These are phyloP conservation scores for Lycaena phlaeas DNA, from an alignment of 2,888 invertebrate species.

Conservation along the genomic window DNA sequence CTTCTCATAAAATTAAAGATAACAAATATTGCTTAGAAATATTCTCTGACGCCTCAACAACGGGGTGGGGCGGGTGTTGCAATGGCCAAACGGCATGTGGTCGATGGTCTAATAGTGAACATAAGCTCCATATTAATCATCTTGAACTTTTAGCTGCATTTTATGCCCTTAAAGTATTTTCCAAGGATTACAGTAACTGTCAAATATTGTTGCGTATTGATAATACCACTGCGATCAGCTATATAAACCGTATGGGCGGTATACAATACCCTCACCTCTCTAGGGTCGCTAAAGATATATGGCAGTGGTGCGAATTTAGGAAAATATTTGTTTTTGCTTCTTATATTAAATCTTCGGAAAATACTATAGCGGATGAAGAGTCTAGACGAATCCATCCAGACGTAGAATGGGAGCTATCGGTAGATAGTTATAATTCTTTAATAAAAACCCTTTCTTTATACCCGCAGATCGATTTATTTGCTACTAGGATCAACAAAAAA, in stretches of 20 bases:
- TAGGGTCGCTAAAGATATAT: constrained; percentile 11
- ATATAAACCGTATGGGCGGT: too few species aligned
- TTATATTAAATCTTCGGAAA: too few species aligned
- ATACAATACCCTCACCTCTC: constrained; percentile 15
- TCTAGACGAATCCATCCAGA: too few species aligned
- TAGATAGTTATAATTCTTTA: constrained; percentile 5
- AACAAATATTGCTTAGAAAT: neutral
- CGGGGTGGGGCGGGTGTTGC: constrained; percentile 15
- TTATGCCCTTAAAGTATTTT: too few species aligned
- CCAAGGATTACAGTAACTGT: constrained; percentile 4
- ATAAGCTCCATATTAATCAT: constrained; percentile 11
- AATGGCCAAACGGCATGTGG: constrained; percentile 3
- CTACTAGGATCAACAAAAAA: neutral
- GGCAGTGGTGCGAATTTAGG: constrained; percentile 23
- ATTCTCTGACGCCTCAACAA: constrained; percentile 7
- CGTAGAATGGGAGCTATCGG: constrained; percentile 25
- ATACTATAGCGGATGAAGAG: too few species aligned
- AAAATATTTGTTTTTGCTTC: constrained; percentile 26
- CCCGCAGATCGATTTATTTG: neutral
- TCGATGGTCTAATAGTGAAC: constrained; percentile 7
- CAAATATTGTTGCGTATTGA: constrained; percentile 14
- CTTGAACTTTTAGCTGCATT: constrained; percentile 12
- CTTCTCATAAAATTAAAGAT: neutral
- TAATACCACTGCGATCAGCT: constrained; percentile 12
- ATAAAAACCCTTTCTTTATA: too few species aligned